These are phyloP conservation scores for Chlorospingus semifuscus DNA, from an alignment of 2,797 vertebrate species.

Conservation along the genomic window DNA sequence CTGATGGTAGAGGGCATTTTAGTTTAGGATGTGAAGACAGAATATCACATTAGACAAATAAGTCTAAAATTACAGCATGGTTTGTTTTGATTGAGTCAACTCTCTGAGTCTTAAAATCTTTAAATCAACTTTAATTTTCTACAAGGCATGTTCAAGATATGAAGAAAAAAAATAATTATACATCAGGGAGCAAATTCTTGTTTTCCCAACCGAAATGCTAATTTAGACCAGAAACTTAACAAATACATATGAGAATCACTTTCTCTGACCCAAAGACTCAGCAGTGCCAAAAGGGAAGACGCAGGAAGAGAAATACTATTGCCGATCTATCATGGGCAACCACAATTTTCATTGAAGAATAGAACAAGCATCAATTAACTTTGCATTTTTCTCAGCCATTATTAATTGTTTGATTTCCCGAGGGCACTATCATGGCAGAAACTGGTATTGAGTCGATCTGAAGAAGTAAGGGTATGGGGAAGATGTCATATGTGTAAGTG, in stretches of 20 bases:
- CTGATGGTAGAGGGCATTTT: neutral
- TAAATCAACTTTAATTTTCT: neutral
- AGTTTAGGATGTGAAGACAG: neutral
- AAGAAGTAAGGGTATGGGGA: neutral
- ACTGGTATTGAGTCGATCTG: slow-evolving; percentile 19
- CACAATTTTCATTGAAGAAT: slow-evolving; percentile 9
- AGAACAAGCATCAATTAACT: slow-evolving; percentile 48
- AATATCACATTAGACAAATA: neutral
- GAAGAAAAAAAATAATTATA: neutral
- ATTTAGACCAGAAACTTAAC: neutral
- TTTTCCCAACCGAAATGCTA: neutral
- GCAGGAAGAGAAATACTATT: neutral
- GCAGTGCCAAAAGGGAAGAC: neutral
- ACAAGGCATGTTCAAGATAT: neutral
- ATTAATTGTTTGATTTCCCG: slow-evolving; percentile 24
- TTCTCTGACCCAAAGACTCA: neutral
- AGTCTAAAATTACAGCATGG: neutral
- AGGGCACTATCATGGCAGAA: slow-evolving; percentile 22
- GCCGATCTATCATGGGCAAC: neutral
- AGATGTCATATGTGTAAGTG: slow-evolving; percentile 19
- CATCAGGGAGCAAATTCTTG: neutral
- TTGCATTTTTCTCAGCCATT: slow-evolving; percentile 29
- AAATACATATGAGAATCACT: neutral
- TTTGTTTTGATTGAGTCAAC: neutral
- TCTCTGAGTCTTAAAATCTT: neutral